Evolutionary conservation across 2,797 vertebrate species (phyloP), one percentile per base, ranked within the genome.

Genomic region (Micrastur ruficollis): DNA sequence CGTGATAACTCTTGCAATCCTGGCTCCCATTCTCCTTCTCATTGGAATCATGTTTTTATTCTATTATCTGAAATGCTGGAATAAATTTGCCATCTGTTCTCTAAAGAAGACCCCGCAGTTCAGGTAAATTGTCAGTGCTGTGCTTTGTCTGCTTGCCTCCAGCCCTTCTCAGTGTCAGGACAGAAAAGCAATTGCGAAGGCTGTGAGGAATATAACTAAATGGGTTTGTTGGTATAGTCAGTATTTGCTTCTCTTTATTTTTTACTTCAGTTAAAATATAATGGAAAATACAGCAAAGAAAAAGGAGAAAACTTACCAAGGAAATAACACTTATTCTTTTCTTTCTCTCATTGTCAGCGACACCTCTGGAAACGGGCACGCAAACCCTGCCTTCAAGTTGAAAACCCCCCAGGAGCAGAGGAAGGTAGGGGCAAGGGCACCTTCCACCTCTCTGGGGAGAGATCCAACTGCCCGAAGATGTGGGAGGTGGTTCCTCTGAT

Each of bases 381-480:
- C 98, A 80, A 98, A 98, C 89, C 98, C 98, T 89, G 97, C 97
- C 44, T 98, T 98, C 97, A 98, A 98, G 91, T 21, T 98, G 95
- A 98, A 97, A 95, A 98, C 98, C 0, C 98, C 98, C 3, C 98
- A 98, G 79, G 86, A 97, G 82, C 98, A 97, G 73, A 96, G 97
- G 70, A 98, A 98, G 97, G 98, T 98, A 98, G 67, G 86, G 21
- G 1, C 49, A 91, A 62, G 25, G 34, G 50, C 65, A 65, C 34
- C 40, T 58, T 58, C 73, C 50, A 38, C 25, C 32, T 55, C 21
- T 31, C 25, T 4, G 29, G 40, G 46, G 12, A 62, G 52, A 62
- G 32, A 29, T 36, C 14, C 66, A 74, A n/a, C 56, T 76, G 21
- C 14, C 14, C 49, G 9, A 17, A 9, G 42, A 3, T n/a, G 50